Evolutionary conservation across 2,113 vertebrate genomes (phyloP), one percentile per base, ranked within the genome.

Genomic region (Eira barbara): DNA sequence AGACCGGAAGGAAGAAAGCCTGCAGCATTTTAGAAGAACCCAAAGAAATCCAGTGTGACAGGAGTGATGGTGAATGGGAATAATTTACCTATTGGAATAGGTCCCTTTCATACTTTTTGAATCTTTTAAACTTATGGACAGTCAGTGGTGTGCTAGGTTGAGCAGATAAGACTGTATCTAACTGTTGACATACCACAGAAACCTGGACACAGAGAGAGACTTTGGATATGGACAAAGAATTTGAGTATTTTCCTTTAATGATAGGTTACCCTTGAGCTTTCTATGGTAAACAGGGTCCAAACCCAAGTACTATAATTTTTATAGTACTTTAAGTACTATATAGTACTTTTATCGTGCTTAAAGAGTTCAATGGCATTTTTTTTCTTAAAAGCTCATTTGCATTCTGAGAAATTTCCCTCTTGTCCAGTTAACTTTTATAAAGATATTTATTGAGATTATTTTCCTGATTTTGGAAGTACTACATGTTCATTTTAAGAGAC

Each of bases 391-490:
- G 12, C 6, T 91, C n/a, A 84, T 45, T 85, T 89, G 47, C 69
- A 74, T 93, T 94, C 34, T 49, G 18, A 78, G 9, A 61, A 36
- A 49, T 80, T 78, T 89, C 34, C 42, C 27, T 15, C 39, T 73
- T 92, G 21, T 86, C 52, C 11, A 31, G 10, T 52, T 65, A 78
- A 11, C 67, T 95, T 88, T 83, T 65, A 31, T 31, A 55, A 94
- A 95, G 3, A 82, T 73, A 82, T 13, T 42, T 85, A 91, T 69
- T 96, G 27, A 52, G 14, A 59, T 90, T 55, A 45, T 88, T 94
- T 96, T 94, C 65, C 29, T 96, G 31, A 90, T 59, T 96, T 90
- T 76, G 31, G 21, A 96, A 94, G 69, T 67, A 55, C 82, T 74
- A 21, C 23, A 39, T 36, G 14, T 71, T 94, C 7, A 63, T 83